phyloP scores from a whole-genome alignment of 2,888 invertebrate species.

The Seladonia tumulorum region DNA sequence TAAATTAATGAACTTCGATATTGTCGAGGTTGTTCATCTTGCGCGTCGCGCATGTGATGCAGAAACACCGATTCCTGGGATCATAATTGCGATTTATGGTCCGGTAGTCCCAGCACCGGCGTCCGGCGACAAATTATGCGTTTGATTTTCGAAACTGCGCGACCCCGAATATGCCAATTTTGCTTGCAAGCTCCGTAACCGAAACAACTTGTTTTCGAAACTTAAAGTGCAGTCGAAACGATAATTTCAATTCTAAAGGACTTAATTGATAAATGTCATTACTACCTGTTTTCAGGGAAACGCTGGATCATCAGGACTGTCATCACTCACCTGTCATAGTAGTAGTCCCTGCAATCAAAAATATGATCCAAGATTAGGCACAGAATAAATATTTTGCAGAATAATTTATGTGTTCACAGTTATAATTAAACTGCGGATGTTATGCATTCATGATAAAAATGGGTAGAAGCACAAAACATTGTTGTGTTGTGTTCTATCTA shows the following conservation, averaged over 20 bases:
- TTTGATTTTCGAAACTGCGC: conserved; percentile 46
- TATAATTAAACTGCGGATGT: not conserved
- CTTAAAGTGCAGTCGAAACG: not conserved
- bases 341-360: conserved; percentile 88
- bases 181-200: not conserved
- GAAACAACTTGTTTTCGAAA: not conserved
- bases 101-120: conserved; percentile 38
- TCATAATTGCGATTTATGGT: conserved; percentile 60
- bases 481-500: not conserved
- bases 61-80: conserved; percentile 31
- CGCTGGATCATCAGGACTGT: not conserved
- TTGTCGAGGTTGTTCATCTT: conserved; percentile 46
- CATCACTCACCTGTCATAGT: conserved; percentile 88
- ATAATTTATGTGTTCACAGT: not conserved
- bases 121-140: conserved; percentile 45
- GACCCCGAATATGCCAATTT: not conserved
- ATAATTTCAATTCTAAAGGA: not conserved
- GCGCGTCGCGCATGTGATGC: conserved; percentile 31
- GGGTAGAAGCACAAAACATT: not conserved
- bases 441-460: not conserved
- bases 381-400: not conserved
- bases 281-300: conserved; percentile 15
- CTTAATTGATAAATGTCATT: not conserved
- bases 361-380: conserved; percentile 43
- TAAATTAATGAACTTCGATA: conserved; percentile 56